Base-by-base conservation (phyloP, 2,888 invertebrate species). In the Zeuzera pyrina region DNA sequence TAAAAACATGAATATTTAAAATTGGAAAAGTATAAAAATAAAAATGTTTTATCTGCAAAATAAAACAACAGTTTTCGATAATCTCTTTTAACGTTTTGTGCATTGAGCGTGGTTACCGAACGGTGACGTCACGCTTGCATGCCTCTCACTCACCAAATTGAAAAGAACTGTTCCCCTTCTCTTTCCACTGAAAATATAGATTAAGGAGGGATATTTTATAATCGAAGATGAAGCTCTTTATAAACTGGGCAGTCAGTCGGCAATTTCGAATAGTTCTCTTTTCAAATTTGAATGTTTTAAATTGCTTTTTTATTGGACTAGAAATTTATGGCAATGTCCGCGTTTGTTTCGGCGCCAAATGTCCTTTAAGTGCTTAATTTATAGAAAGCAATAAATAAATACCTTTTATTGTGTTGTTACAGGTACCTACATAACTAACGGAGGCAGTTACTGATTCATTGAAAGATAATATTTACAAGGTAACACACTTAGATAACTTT, bases 301-400 rank as follows among this genome's bases (percentile, higher is more conserved):
- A 79, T 78, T 77, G 70, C 73, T 74, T 77, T 77, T 79, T 77
- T 78, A 79, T 77, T 79, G 71, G 77, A 61, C 60, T 65, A 60
- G 58, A 72, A n/a, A 77, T 79, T 78, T 77, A 79, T 76, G 61
- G 57, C 49, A 48, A n/a, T n/a, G 6, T 57, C 54, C 55, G 60
- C 53, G 53, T 66, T 57, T 59, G 61, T 66, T 68, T 71, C 65
- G 66, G 70, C 61, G 73, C 72, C 72, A 69, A 68, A 68, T 66
- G 50, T 65, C 57, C 59, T 55, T 55, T 47, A 42, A 47, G 52
- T 52, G 52, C 52, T 60, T 58, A 46, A 49, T 58, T 54, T n/a
- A n/a, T n/a, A n/a, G n/a, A n/a, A n/a, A n/a, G n/a, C n/a, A n/a
- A n/a, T n/a, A n/a, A n/a, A n/a, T n/a, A n/a, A n/a, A n/a, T n/a